phyloP scores from a whole-genome alignment of 2,113 vertebrate species.

The Nothocercus nigrocapillus region DNA sequence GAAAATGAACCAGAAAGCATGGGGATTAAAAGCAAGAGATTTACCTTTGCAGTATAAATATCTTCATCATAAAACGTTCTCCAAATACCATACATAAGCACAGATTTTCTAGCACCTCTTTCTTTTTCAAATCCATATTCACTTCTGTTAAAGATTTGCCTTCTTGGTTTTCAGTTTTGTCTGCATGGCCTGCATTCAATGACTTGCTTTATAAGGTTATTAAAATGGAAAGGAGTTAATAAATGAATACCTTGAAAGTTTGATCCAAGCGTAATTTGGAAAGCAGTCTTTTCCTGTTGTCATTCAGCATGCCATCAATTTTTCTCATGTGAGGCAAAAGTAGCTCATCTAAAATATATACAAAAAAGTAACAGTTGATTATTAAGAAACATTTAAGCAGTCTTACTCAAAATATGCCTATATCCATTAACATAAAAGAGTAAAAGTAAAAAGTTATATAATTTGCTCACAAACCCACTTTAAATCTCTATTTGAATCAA shows the following conservation, averaged over 20 bases:
- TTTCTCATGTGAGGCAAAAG: slow-evolving; percentile 96
- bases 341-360: slow-evolving; percentile 86
- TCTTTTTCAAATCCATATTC: slow-evolving; percentile 32
- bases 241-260: slow-evolving; percentile 88
- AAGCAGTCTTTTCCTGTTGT: slow-evolving; percentile 93
- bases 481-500: rapidly evolving
- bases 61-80: slow-evolving; percentile 3
- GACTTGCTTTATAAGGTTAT: neutral
- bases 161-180: neutral
- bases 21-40: neutral
- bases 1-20: neutral
- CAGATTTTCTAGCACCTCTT: neutral
- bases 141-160: neutral
- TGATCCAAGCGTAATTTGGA: slow-evolving; percentile 91
- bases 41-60: slow-evolving; percentile 1
- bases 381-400: neutral
- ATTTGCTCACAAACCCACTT: neutral
- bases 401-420: neutral
- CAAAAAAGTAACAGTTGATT: neutral
- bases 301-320: slow-evolving; percentile 94
- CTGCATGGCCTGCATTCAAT: neutral
- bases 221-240: neutral
- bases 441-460: neutral
- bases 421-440: neutral
- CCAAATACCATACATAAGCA: slow-evolving; percentile 21